Percentiles rank a stretch among this genome's conserved stretches.
Conservation (phyloP, 2,797 vertebrate species). For the Sitta carolinensis region DNA sequence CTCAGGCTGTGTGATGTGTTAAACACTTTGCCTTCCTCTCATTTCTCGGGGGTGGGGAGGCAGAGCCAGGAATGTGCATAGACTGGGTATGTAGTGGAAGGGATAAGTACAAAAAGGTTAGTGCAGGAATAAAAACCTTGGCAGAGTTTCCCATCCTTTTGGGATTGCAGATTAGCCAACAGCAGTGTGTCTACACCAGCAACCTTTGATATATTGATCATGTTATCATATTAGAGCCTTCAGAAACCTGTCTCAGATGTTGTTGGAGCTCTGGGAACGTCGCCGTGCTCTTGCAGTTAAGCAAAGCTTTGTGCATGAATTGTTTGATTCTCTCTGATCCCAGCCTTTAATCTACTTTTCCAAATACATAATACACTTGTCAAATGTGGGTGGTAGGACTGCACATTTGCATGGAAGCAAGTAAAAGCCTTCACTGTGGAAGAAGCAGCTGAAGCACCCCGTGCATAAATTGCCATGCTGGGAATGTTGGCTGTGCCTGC, state of each 20-base stretch:
- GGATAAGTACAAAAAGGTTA: not conserved
- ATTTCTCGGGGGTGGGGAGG: not conserved
- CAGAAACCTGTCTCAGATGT: not conserved
- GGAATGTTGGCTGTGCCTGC: not conserved
- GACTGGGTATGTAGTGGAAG: not conserved
- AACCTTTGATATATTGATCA: not conserved
- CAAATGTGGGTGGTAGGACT: constrained; percentile 8
- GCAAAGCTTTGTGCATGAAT: not conserved
- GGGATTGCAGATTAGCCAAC: not conserved
- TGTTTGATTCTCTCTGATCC: constrained; percentile 34
- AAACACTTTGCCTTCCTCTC: constrained; percentile 10
- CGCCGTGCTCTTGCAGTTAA: not conserved
- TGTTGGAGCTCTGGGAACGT: not conserved
- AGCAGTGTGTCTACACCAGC: not conserved
- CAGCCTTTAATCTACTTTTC: constrained; percentile 45
- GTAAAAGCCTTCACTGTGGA: not conserved
- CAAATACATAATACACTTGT: constrained; percentile 26
- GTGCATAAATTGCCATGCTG: not conserved
- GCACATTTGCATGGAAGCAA: constrained; percentile 24
- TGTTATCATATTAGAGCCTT: not conserved
- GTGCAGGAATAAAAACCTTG: not conserved
- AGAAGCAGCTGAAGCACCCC: not conserved
- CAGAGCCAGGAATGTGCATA: not conserved
- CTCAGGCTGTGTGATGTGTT: not conserved
- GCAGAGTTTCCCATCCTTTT: not conserved